Base-by-base conservation (phyloP, 2,888 invertebrate species). In the Polymixis flavicincta region DNA sequence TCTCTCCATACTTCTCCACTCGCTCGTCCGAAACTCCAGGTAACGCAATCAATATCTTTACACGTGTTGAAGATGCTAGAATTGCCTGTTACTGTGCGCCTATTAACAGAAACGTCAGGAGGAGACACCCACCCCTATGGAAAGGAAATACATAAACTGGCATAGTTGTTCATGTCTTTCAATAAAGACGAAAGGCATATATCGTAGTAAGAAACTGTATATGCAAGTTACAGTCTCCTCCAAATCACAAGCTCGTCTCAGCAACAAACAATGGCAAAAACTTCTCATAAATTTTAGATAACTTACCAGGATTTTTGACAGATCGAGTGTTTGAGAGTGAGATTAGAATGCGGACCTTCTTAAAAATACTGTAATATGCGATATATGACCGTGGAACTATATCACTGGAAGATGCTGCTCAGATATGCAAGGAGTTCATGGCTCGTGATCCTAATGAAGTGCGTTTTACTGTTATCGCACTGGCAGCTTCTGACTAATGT, bases 381-480 rank as follows among this genome's bases (percentile, higher is more conserved):
- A n/a, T n/a, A n/a, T n/a, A n/a, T n/a, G n/a, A n/a, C n/a, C n/a
- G n/a, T n/a, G n/a, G n/a, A n/a, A n/a, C n/a, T n/a, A n/a, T n/a
- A n/a, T n/a, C n/a, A 57, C 94, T 99, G 67, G 97, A 98, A 96
- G 99, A 99, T 96, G 98, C 99, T 64, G 98, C 98, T 52, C 97
- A 97, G 86, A 97, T 99, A 14, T 98, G 99, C 94, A 97, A 98
- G 90, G 97, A 98, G 89, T 99, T 98, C 90, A 99, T 99, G 97
- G 97, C 97, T 60, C 97, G 98, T 85, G 99, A 99, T 94, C 98
- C 99, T 0, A 97, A 98, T 80, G 98, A 99, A 93, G 96, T 99
- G 73, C 98, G 98, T 91, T 99, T 99, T 92, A 99, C 98, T 59
- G 97, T 99, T 65, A 97, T 99, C 92, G 99, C 99, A 81, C 96